Percentiles rank a stretch among this genome's conserved stretches.
These are phyloP conservation scores for Pectinophora gossypiella DNA, from an alignment of 1,140 invertebrate genomes.

Conservation along the genomic window DNA sequence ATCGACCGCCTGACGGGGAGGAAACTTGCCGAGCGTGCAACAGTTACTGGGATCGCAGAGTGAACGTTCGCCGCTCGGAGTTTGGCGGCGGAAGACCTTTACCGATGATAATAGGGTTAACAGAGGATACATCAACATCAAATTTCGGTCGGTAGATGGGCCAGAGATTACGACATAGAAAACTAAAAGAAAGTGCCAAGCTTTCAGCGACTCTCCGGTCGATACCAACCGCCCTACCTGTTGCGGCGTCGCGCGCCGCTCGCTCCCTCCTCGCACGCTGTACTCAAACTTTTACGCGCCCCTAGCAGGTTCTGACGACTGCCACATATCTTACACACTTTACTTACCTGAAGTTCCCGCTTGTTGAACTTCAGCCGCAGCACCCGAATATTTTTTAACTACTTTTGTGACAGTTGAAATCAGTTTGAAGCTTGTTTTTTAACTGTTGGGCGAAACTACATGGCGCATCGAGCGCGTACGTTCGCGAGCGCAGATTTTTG, in stretches of 20 bases:
- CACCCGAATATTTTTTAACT: slow-evolving; percentile 37
- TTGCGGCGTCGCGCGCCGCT: slow-evolving; percentile 53
- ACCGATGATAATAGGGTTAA: too few species aligned
- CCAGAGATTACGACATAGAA: too few species aligned
- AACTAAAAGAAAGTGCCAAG: too few species aligned
- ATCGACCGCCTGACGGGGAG: too few species aligned
- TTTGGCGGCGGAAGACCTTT: too few species aligned
- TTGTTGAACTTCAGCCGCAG: slow-evolving; percentile 26
- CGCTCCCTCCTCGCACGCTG: slow-evolving; percentile 24
- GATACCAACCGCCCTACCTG: slow-evolving; percentile 54
- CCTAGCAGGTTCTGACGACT: slow-evolving; percentile 16
- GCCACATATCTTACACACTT: slow-evolving; percentile 13
- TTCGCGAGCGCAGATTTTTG: slow-evolving; percentile 17
- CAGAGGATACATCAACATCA: too few species aligned
- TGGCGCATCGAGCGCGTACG: slow-evolving; percentile 26
- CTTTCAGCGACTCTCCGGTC: too few species aligned
- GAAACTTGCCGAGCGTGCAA: too few species aligned
- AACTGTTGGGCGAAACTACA: slow-evolving; percentile 33
- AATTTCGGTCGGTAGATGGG: too few species aligned
- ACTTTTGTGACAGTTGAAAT: slow-evolving; percentile 51
- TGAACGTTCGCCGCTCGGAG: too few species aligned
- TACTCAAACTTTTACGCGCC: slow-evolving; percentile 52
- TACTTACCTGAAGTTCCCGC: slow-evolving; percentile 45
- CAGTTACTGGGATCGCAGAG: too few species aligned
- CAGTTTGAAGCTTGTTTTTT: slow-evolving; percentile 49